These are phyloP conservation scores for Thamnaconus septentrionalis DNA, from an alignment of 2,113 vertebrate genomes.

Conservation along the genomic window DNA sequence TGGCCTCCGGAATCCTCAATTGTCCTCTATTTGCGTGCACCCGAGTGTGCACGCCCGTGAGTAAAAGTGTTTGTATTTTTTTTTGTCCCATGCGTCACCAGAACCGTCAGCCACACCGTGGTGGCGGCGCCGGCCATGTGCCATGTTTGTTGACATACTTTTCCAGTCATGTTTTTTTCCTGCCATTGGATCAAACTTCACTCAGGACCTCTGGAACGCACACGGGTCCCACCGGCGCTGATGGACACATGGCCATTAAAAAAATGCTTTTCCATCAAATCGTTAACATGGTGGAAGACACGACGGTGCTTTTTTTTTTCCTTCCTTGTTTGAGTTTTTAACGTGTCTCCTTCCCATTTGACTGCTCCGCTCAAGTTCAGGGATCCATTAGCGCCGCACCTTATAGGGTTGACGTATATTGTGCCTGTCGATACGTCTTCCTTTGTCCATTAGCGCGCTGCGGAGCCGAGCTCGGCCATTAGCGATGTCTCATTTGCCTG, in stretches of 20 bases:
- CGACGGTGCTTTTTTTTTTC: conserved; percentile 34
- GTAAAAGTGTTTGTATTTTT: conserved; percentile 33
- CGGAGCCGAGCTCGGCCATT: conserved; percentile 15
- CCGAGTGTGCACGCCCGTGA: conserved; percentile 14
- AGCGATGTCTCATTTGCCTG: conserved; percentile 30
- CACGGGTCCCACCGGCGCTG: conserved; percentile 30
- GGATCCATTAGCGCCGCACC: conserved; percentile 55
- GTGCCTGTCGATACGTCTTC: conserved; percentile 27
- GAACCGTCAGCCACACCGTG: no score
- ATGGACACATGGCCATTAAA: conserved; percentile 57
- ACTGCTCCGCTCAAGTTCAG: conserved; percentile 30
- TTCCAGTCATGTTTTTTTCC: conserved; percentile 39
- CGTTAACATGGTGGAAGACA: conserved; percentile 55
- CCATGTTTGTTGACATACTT: conserved; percentile 65
- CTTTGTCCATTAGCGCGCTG: conserved; percentile 32
- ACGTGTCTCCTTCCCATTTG: conserved; percentile 48
- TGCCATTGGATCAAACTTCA: conserved; percentile 21
- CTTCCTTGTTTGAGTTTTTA: conserved; percentile 31
- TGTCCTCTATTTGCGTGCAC: conserved; percentile 13
- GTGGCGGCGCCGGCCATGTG: no score
- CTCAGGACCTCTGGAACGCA: conserved; percentile 45
- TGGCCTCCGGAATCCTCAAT: conserved; percentile 50
- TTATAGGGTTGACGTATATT: conserved; percentile 15
- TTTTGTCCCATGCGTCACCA: conserved; percentile 39
- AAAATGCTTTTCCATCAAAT: conserved; percentile 32